These are phyloP conservation scores for Casuarius casuarius DNA, from an alignment of 2,113 vertebrate genomes.

Conservation along the genomic window DNA sequence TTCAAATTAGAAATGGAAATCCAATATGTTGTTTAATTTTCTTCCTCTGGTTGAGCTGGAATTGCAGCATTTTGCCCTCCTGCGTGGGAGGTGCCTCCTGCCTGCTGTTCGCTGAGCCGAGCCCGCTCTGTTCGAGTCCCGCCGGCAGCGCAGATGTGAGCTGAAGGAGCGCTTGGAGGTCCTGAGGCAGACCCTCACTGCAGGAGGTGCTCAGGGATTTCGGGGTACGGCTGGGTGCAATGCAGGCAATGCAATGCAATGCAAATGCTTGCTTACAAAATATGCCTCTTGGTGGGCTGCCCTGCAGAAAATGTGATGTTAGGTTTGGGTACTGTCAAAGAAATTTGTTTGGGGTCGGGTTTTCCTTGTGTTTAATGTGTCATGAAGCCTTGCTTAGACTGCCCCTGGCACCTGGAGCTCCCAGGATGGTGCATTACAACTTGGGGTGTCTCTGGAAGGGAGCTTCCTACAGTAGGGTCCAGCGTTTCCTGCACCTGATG, in stretches of 20 bases:
- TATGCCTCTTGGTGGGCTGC: rapidly evolving
- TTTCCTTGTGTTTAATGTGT: background rate
- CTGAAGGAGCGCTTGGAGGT: background rate
- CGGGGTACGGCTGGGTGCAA: rapidly evolving
- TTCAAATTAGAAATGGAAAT: background rate
- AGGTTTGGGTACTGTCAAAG: rapidly evolving
- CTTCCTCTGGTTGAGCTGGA: background rate
- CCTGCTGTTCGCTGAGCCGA: constrained; percentile 4
- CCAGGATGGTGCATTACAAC: background rate
- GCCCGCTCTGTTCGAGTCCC: background rate
- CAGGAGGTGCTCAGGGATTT: background rate
- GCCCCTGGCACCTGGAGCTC: background rate
- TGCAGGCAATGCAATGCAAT: background rate
- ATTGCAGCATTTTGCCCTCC: background rate
- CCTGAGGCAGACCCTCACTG: background rate
- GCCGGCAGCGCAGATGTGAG: background rate
- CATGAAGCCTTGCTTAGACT: background rate
- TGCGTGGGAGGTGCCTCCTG: background rate
- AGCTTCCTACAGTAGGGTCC: background rate
- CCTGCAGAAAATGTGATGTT: rapidly evolving
- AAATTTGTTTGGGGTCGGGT: background rate
- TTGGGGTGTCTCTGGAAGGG: background rate
- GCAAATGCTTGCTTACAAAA: background rate
- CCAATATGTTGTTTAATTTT: background rate
- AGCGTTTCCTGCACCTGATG: background rate